Evolutionary conservation across 2,888 invertebrate species (phyloP).

Genomic region (Cyclophora albipunctata): DNA sequence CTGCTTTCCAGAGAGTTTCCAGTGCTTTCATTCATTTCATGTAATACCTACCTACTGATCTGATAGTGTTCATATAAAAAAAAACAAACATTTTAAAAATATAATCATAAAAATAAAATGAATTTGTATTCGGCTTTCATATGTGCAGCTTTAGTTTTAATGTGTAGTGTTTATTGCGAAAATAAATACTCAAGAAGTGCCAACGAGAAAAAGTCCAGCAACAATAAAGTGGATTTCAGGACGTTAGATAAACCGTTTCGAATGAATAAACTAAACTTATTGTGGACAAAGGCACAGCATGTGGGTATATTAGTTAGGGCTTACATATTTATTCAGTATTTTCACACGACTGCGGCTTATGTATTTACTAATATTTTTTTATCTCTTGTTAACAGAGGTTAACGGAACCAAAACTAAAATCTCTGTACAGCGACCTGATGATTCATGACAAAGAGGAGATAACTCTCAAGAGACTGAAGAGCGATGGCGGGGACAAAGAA

Average conservation of each 20-base stretch:
- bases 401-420: constrained; percentile 88
- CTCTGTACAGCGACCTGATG: constrained; percentile 90
- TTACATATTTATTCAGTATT: neutral
- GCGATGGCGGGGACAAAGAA: constrained; percentile 90
- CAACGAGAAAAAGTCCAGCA: constrained; percentile 51
- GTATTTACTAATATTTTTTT: neutral
- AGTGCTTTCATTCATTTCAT: too few relatives aligned
- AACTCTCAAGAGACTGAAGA: constrained; percentile 85
- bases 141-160: neutral
- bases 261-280: constrained; percentile 91
- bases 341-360: neutral
- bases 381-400: constrained; percentile 77
- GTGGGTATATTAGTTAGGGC: constrained; percentile 60
- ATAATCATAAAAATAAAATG: too few relatives aligned
- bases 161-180: constrained; percentile 38
- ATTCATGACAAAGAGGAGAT: constrained; percentile 95
- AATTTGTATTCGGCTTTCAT: too few relatives aligned
- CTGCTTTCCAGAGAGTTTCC: too few relatives aligned
- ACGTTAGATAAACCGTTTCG: constrained; percentile 89
- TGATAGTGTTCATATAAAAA: too few relatives aligned
- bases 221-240: constrained; percentile 74
- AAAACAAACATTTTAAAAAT: too few relatives aligned
- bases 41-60: too few relatives aligned
- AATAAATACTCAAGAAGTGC: constrained; percentile 81
- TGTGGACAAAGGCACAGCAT: constrained; percentile 93